phyloP scores from a whole-genome alignment of 2,113 vertebrate species.

The Dolichotis patagonum region DNA sequence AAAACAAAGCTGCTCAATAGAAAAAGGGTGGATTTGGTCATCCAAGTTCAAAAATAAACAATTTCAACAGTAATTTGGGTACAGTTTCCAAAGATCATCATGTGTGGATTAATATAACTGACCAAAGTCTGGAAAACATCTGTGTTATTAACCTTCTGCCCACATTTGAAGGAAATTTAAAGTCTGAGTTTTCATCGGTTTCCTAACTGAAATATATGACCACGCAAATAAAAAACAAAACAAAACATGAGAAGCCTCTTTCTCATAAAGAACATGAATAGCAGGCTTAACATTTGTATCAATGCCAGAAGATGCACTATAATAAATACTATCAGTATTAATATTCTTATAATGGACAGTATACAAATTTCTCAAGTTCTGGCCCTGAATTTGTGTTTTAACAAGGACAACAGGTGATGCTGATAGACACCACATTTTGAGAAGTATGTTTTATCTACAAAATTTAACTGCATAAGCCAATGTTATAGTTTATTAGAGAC shows the following conservation, averaged over 20 bases:
- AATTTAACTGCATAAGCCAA: not conserved
- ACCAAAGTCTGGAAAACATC: not conserved
- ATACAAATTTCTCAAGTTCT: not conserved
- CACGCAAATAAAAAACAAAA: not conserved
- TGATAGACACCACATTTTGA: not conserved
- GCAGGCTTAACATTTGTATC: not conserved
- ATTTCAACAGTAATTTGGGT: constrained; percentile 28
- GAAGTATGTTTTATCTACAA: not conserved
- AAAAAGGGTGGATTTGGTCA: not conserved
- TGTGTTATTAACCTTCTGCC: constrained; percentile 38
- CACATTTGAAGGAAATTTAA: constrained; percentile 25
- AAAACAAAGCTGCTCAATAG: constrained; percentile 41
- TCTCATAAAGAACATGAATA: not conserved
- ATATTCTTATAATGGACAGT: not conserved
- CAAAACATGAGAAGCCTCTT: not conserved
- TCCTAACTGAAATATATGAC: not conserved
- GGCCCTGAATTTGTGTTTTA: not conserved
- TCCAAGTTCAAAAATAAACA: constrained; percentile 51
- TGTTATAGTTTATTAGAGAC: not conserved
- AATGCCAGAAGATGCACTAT: not conserved
- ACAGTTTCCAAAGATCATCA: constrained; percentile 38
- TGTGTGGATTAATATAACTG: not conserved
- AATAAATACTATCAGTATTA: not conserved
- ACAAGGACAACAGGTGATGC: not conserved
- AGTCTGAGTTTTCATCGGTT: constrained; percentile 5